Base-by-base conservation (phyloP, 1,140 invertebrate species). In the Drosophila triauraria region DNA sequence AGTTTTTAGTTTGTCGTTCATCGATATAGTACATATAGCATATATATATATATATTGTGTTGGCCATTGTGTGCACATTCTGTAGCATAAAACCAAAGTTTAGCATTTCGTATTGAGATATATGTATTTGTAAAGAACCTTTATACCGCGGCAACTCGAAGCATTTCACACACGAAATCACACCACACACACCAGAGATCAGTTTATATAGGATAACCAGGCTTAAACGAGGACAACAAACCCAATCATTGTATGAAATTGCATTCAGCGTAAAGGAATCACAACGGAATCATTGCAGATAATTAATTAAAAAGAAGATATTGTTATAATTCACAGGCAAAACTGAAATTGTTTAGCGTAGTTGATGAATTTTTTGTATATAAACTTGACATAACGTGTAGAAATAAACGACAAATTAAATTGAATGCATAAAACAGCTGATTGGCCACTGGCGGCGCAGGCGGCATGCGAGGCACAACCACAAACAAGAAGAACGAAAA, bases 1-100 rank as follows among this genome's bases (percentile, higher is more conserved):
- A 84, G 78, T 69, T 68, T 59, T 50, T 84, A 84, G 68, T 75
- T 80, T 85, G 40, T 56, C 61, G 80, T 78, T 78, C 64, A 74
- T 43, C 70, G 58, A 70, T 70, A 72, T 72, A 72, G 62, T 72
- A 72, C 67, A 72, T 71, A 72, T 59, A 72, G 63, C 68, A 60
- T 77, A 77, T 40, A 25, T 13, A 53, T 35, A 20, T 23, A 54
- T 54, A 56, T 78, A 78, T 78, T 78, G 81, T 87, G 83, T 87
- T 87, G 84, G 84, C 83, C 83, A 87, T 87, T 88, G 84, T 88
- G 84, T 87, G 83, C 84, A 87, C 84, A 87, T 78, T 86, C 40
- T 88, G 81, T 88, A 88, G 85, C 85, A 88, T 91, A 88, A 88
- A 88, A 88, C 85, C 85, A 88, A 88, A 88, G 85, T 85, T 88